A percentile compares a stretch with the other conserved stretches of the same genome.
Conservation (phyloP, 2,113 vertebrate species). For the Montifringilla adamsi region DNA sequence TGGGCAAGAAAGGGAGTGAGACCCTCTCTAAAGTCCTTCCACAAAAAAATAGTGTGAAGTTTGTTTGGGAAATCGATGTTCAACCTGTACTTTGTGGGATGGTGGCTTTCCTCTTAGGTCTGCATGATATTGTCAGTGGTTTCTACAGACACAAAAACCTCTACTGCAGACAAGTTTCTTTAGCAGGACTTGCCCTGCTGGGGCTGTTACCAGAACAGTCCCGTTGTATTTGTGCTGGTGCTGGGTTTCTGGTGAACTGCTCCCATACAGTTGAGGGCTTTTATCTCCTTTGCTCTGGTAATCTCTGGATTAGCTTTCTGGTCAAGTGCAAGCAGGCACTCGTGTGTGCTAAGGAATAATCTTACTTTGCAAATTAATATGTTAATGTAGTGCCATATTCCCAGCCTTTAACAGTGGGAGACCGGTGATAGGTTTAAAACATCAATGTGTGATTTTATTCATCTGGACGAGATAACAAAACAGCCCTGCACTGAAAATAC, state of each 20-base stretch:
- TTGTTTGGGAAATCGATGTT: not conserved
- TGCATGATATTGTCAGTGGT: rapidly evolving
- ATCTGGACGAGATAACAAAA: slow-evolving; percentile 15
- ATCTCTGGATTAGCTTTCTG: not conserved
- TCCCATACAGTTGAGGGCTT: not conserved
- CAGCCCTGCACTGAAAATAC: not conserved
- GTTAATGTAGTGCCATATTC: slow-evolving; percentile 8
- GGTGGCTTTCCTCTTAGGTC: not conserved
- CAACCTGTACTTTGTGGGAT: not conserved
- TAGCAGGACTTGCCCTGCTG: not conserved
- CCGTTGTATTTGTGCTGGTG: not conserved
- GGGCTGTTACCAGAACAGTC: not conserved
- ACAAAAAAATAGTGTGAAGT: not conserved
- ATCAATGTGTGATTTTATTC: slow-evolving; percentile 62
- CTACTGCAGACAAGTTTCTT: not conserved
- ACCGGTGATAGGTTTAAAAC: slow-evolving; percentile 56
- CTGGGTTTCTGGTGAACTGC: not conserved
- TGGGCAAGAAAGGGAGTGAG: not conserved
- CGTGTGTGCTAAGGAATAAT: not conserved
- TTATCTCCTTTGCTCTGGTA: not conserved
- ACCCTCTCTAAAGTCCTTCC: not conserved
- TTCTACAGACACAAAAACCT: not conserved
- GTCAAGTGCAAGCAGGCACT: not conserved
- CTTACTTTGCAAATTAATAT: slow-evolving; percentile 33
- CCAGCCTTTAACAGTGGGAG: slow-evolving; percentile 15